Evolutionary conservation across 2,888 invertebrate species (phyloP).

Genomic region (Argyresthia albistria): DNA sequence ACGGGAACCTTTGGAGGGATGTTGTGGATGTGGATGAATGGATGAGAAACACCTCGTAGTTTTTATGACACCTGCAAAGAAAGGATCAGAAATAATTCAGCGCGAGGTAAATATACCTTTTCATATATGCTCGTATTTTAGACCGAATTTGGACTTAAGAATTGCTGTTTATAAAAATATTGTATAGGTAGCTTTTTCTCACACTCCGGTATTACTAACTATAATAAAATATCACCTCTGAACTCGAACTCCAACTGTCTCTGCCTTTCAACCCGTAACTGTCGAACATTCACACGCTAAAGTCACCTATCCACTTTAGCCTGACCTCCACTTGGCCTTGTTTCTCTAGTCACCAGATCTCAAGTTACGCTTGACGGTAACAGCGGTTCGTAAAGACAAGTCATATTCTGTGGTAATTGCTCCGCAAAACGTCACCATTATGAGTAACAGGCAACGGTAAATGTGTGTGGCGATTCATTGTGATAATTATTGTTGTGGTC

Average conservation of each 20-base stretch:
- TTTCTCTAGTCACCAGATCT: not conserved
- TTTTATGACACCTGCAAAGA: too few species aligned
- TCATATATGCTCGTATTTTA: too few species aligned
- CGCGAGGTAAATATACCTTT: not conserved
- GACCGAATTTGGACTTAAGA: too few species aligned
- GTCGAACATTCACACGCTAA: conserved; percentile 24
- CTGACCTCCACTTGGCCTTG: not conserved
- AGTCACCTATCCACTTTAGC: not conserved
- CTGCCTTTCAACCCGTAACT: conserved; percentile 40
- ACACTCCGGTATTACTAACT: not conserved
- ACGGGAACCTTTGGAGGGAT: not conserved
- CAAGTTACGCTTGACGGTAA: not conserved
- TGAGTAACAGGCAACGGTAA: conserved; percentile 51
- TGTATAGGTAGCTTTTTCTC: not conserved
- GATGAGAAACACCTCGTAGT: too few species aligned
- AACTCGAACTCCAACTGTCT: conserved; percentile 42
- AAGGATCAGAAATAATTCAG: not conserved
- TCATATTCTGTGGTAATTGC: conserved; percentile 32
- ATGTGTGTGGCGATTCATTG: conserved; percentile 11
- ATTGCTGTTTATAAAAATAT: too few species aligned
- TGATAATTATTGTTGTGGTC: not conserved
- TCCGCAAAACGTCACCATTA: conserved; percentile 36
- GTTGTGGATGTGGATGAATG: too few species aligned
- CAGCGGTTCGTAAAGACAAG: conserved; percentile 19
- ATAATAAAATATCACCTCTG: conserved; percentile 31